phyloP scores from a whole-genome alignment of 2,113 vertebrate species.

The Tragelaphus imberbis region DNA sequence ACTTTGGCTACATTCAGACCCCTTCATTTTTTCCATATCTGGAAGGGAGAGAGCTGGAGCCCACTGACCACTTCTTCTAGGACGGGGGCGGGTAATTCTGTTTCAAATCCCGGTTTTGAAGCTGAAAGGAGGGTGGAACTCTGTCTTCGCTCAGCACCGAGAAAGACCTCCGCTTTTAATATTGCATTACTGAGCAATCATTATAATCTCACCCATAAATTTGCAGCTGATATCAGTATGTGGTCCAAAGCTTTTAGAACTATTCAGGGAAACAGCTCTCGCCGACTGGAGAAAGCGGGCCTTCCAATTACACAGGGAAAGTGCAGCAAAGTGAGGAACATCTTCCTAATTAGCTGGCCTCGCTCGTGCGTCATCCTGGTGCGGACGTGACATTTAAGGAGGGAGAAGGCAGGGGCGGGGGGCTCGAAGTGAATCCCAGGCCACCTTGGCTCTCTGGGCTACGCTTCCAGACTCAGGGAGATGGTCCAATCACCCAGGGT shows the following conservation, averaged over 20 bases:
- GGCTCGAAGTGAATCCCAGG: not conserved
- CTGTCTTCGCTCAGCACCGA: not conserved
- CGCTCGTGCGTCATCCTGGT: not conserved
- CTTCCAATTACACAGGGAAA: conserved; percentile 72
- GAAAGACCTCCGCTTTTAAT: conserved; percentile 51
- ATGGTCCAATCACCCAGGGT: conserved; percentile 6
- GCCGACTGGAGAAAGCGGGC: conserved; percentile 46
- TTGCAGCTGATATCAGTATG: not conserved
- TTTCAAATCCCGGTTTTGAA: not conserved
- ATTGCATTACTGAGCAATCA: conserved; percentile 61
- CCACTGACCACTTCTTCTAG: not conserved
- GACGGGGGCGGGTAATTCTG: not conserved
- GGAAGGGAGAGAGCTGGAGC: not conserved
- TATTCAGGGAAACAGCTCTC: conserved; percentile 47
- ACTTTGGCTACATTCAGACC: conserved; percentile 14
- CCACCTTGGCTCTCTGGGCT: conserved; percentile 22
- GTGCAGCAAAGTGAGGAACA: conserved; percentile 65
- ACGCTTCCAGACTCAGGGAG: conserved; percentile 36
- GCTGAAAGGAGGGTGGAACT: not conserved
- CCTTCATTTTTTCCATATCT: not conserved
- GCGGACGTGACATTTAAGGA: not conserved
- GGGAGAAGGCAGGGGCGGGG: not conserved
- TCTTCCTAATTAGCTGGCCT: conserved; percentile 71
- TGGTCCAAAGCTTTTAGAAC: conserved; percentile 62
- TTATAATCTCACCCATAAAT: conserved; percentile 38